Base-by-base conservation (phyloP, 1,140 invertebrate genomes). In the Drosophila subobscura region DNA sequence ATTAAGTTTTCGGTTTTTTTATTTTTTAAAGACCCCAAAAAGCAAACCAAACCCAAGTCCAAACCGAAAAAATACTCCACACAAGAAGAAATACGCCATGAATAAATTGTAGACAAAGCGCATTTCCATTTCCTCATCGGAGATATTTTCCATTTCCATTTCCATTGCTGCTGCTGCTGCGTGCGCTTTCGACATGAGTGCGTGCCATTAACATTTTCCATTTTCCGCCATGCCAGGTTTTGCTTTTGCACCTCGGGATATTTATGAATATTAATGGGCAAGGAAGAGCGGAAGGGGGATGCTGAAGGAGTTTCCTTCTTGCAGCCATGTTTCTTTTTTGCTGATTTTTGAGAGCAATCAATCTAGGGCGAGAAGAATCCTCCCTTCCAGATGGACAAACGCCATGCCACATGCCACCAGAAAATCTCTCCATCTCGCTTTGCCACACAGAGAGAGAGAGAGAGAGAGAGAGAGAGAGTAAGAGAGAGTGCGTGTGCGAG, bases 121-220 rank as follows among this genome's bases (percentile, higher is more conserved):
- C 52, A 74, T 60, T 86, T 78, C 47, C 56, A 70, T 57, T 66
- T 44, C 46, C 72, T 75, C 37, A 61, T 51, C 47, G 27, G 23
- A 23, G 27, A 27, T 23, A 27, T 23, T 54, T 78, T 67, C 63
- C 65, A 76, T 79, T 81, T 76, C 64, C 56, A 76, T 49, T 63
- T 67, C 33, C 29, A 7, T 29, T 10, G 29, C 29, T 37, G 33
- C 25, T 1, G 33, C 10, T 33, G 33, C 33, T 3, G 29, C 54
- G 60, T 72, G 77, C 68, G 60, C 61, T 86, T 85, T 86, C 81
- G 53, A 86, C 65, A 75, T 86, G 83, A 86, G 78, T 88, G 83
- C 78, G 75, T 88, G 57, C 66, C 70, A 86, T 86, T 88, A 86
- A 88, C 78, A 79, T 76, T 88, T 88, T 79, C 75, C 78, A 88